Base-by-base conservation (phyloP, 1,140 invertebrate species). In the Papilio glaucus region DNA sequence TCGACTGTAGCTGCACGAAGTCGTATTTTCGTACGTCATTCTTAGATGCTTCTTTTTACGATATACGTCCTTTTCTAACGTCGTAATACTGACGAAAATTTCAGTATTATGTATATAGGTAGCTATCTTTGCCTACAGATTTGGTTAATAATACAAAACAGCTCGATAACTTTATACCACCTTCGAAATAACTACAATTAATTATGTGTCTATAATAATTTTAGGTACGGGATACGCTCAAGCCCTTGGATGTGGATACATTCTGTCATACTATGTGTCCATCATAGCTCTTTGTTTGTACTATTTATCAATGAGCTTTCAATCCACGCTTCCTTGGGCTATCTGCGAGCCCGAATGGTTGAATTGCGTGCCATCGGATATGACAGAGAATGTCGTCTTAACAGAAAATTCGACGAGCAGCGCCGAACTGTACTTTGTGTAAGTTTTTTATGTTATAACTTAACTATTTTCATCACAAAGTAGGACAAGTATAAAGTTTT, bases 181-280 rank as follows among this genome's bases (percentile, higher is more conserved):
- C 7, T 49, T 21, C 8, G 2, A 10, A 24, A 4, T 24, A 15
- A 53, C 1, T 21, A 2, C 8, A 5, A 10, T 57, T 57, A 57
- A 24, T 5, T 24, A 41, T 5, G 45, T 67, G 70, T 29, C 61
- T 26, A 13, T 42, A 68, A 26, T 18, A 49, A 37, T 93, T 93
- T 42, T 81, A 97, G 97, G 97, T 24, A 95, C 97, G 24, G 97
- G 97, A 0, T 96, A 96, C 89, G 96, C 96, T 0, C 97, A 97
- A 93, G 94, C 97, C 72, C 94, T 96, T 21, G 95, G 95, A 0
- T 95, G 95, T 60, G 93, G 95, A 0, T 95, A 95, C 74, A 95
- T 98, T 38, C 91, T 94, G 4, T 95, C 95, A 0, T 98, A 98
- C 88, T 98, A 98, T 88, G 97, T 96, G 76, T 95, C 96, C 0